These are phyloP conservation scores for Origma solitaria DNA, from an alignment of 2,113 vertebrate species.

Conservation along the genomic window DNA sequence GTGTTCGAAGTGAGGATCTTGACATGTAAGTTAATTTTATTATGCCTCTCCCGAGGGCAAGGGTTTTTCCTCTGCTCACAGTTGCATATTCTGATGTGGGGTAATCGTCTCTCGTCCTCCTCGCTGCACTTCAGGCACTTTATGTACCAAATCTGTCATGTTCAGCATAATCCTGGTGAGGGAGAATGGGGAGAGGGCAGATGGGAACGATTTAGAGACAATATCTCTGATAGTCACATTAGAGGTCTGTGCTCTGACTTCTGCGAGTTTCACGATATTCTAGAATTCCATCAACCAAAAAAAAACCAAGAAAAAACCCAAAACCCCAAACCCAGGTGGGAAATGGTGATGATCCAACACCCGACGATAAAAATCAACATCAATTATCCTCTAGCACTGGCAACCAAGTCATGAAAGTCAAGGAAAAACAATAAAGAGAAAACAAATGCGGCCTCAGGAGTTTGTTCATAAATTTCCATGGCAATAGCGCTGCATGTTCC, in stretches of 20 bases:
- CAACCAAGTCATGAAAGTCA: conserved; percentile 41
- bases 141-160: neutral
- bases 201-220: neutral
- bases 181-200: neutral
- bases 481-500: conserved; percentile 2
- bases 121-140: neutral
- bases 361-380: conserved; percentile 1
- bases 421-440: conserved; percentile 40
- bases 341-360: neutral
- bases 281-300: neutral
- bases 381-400: neutral
- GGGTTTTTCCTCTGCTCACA: neutral
- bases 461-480: conserved; percentile 49
- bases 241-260: neutral
- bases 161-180: neutral
- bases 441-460: conserved; percentile 32
- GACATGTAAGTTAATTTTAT: neutral
- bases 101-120: neutral
- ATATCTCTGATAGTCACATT: neutral
- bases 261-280: neutral
- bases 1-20: neutral
- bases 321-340: neutral
- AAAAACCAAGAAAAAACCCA: too few species aligned
- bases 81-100: neutral
- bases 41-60: neutral